phyloP scores from a whole-genome alignment of 2,888 invertebrate species.

The Ophraella communa region DNA sequence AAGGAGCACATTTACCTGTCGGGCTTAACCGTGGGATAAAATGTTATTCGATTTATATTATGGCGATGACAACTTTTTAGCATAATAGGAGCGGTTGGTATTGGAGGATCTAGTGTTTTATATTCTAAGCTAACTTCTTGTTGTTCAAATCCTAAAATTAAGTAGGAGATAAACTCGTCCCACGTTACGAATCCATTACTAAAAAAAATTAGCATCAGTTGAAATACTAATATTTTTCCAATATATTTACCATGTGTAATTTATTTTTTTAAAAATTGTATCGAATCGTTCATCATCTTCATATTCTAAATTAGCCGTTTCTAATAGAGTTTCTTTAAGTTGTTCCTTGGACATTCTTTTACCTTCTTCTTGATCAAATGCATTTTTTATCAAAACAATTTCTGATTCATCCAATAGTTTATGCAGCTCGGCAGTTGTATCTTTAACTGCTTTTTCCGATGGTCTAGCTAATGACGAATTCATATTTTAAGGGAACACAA shows the following conservation, averaged over 20 bases:
- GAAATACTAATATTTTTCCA: neutral
- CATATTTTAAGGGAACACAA: neutral
- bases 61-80: slow-evolving; percentile 74
- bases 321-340: slow-evolving; percentile 59
- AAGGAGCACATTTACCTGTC: slow-evolving; percentile 21
- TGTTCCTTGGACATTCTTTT: slow-evolving; percentile 59
- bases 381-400: slow-evolving; percentile 61
- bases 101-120: slow-evolving; percentile 68
- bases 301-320: slow-evolving; percentile 62
- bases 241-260: slow-evolving; percentile 47
- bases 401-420: slow-evolving; percentile 60
- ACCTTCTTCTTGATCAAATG: slow-evolving; percentile 59
- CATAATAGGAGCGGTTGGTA: slow-evolving; percentile 66
- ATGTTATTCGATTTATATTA: slow-evolving; percentile 69
- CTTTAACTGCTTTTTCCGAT: neutral
- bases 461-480: neutral
- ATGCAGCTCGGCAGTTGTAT: slow-evolving; percentile 52
- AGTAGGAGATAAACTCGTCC: slow-evolving; percentile 80
- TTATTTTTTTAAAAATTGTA: slow-evolving; percentile 69
- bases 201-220: slow-evolving; percentile 15
- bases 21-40: slow-evolving; percentile 65
- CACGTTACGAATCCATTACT: slow-evolving; percentile 67
- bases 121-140: slow-evolving; percentile 70
- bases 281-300: slow-evolving; percentile 67
- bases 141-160: slow-evolving; percentile 75